Evolutionary conservation across 2,888 invertebrate genomes (phyloP).

Genomic region (Sclerodermus sp.): DNA sequence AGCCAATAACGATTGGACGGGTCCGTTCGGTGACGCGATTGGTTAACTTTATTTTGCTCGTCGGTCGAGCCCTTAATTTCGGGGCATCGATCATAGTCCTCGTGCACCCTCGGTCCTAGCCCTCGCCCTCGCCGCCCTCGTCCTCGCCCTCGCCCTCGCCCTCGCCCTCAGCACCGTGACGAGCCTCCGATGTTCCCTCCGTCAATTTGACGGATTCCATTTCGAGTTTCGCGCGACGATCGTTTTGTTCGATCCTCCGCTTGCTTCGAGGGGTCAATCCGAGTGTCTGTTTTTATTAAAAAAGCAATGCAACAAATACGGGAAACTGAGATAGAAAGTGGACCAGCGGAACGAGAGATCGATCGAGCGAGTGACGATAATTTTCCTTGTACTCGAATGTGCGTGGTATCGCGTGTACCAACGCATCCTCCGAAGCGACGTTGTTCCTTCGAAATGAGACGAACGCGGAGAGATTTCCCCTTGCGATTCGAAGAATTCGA

Average conservation of each 20-base stretch:
- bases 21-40: conserved; percentile 37
- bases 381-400: too few relatives aligned
- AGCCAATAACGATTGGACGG: conserved; percentile 38
- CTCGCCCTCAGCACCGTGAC: conserved; percentile 25
- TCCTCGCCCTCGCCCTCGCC: conserved; percentile 13
- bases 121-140: conserved; percentile 15
- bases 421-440: too few relatives aligned
- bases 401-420: too few relatives aligned
- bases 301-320: too few relatives aligned
- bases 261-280: too few relatives aligned
- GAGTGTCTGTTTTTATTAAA: too few relatives aligned
- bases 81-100: conserved; percentile 45
- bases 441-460: too few relatives aligned
- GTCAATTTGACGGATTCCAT: conserved; percentile 42
- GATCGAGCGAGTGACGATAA: too few relatives aligned
- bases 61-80: conserved; percentile 46
- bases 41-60: conserved; percentile 50
- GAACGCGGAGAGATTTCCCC: too few relatives aligned
- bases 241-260: conserved; percentile 19
- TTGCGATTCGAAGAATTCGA: too few relatives aligned
- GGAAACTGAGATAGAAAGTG: too few relatives aligned
- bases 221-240: conserved; percentile 29
- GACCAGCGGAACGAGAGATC: too few relatives aligned
- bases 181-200: conserved; percentile 22
- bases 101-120: conserved; percentile 14